Base-by-base conservation (phyloP, 2,888 invertebrate species). In the Athetis lepigone region DNA sequence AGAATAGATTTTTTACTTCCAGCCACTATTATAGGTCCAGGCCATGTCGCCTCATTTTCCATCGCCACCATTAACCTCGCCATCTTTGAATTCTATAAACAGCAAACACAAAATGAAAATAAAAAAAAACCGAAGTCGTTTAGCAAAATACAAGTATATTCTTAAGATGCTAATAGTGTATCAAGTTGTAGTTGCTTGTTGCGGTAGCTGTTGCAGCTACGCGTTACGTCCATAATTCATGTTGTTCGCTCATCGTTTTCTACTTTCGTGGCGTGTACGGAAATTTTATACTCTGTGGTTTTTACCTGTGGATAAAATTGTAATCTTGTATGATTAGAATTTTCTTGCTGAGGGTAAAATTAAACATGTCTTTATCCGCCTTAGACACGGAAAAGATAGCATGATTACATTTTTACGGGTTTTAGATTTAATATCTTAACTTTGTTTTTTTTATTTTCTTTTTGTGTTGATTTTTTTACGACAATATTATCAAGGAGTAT, bases 171-270 rank as follows among this genome's bases (percentile, higher is more conserved):
- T 70, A 74, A 70, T 58, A 50, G 45, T 64, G 58, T 45, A 62
- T 60, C 50, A 75, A 75, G 64, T 78, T 71, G 52, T 23, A 55
- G 58, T 50, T 61, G 36, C 56, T 43, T 65, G 67, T 75, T 56
- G 55, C 54, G 42, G 52, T 59, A 59, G 64, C 60, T 67, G 67
- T 70, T 56, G 43, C 54, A 39, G 55, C 54, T 66, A 46, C 60
- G 39, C 49, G 47, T 57, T 40, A 36, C 40, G 54, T 65, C 47
- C 71, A 78, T 78, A 60, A 78, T 67, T 77, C 79, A 78, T 78
- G 64, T 75, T 64, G 45, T 49, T 40, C 25, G 47, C 56, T 78
- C 71, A 49, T 67, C 64, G 51, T 76, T 75, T 66, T 62, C 29
- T 43, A 71, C 60, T 76, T 59, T 27, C 13, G 50, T 45, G 54